Percentiles rank a stretch among this genome's conserved stretches.
phyloP scores from a whole-genome alignment of 2,888 invertebrate genomes.

The Melinopterus prodromus region DNA sequence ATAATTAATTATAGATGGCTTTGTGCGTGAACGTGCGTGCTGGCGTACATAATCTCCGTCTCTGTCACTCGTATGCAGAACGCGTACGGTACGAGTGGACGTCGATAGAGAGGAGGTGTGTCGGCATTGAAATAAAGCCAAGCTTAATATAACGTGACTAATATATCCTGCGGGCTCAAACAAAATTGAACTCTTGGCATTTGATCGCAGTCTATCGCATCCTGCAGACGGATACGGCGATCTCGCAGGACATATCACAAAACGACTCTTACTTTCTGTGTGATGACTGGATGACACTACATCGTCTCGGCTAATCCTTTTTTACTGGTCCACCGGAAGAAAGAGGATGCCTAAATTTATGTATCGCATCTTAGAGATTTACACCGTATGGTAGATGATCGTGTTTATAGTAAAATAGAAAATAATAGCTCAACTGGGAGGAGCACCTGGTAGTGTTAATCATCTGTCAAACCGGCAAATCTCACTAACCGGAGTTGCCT shows the following conservation, averaged over 20 bases:
- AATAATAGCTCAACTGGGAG: no score
- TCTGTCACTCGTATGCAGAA: background rate
- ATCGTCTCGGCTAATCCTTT: background rate
- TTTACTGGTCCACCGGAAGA: background rate
- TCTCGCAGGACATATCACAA: background rate
- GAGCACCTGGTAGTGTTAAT: no score
- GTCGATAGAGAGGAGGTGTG: slow-evolving; percentile 37
- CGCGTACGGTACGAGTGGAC: slow-evolving; percentile 28
- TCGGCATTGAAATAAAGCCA: slow-evolving; percentile 60
- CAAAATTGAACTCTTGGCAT: slow-evolving; percentile 54
- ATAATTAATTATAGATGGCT: background rate
- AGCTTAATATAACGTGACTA: slow-evolving; percentile 60
- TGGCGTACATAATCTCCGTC: background rate
- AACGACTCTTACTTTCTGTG: slow-evolving; percentile 12
- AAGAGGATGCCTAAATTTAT: no score
- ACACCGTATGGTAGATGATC: no score
- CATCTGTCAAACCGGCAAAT: no score
- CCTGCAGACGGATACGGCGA: background rate
- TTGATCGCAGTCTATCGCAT: slow-evolving; percentile 32
- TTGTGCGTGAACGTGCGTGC: background rate
- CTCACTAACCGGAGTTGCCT: no score
- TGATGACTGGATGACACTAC: no score
- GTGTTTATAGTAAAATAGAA: no score
- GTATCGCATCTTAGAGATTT: no score
- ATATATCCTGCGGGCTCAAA: slow-evolving; percentile 58